Evolutionary conservation across 2,888 invertebrate species (phyloP).

Genomic region (Tenthredo scrophulariae): DNA sequence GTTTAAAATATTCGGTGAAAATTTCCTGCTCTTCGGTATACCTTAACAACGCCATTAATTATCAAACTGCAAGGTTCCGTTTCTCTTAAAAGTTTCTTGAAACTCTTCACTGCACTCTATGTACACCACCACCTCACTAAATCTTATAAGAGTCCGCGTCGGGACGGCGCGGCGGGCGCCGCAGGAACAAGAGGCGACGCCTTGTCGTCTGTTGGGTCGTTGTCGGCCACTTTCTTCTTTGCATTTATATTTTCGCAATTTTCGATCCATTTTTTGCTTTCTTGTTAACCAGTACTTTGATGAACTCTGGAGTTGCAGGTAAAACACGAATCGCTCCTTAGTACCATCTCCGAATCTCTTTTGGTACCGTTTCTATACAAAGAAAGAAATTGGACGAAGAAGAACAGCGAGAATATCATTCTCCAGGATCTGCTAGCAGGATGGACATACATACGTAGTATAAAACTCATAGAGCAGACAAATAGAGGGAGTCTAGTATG

Average conservation of each 20-base stretch:
- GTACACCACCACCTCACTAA: constrained; percentile 14
- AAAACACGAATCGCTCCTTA: not conserved
- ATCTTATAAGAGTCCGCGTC: constrained; percentile 34
- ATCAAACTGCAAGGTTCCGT: not conserved
- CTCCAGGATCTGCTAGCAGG: not conserved
- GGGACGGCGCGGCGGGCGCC: constrained; percentile 21
- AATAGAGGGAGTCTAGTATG: constrained; percentile 27
- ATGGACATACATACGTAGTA: not conserved
- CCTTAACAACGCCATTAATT: not conserved
- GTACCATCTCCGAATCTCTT: not conserved
- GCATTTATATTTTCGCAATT: not conserved
- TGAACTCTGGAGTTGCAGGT: not conserved
- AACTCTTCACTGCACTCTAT: not conserved
- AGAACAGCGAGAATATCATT: not conserved
- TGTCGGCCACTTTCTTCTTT: constrained; percentile 32
- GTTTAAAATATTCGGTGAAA: not conserved
- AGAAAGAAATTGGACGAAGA: not conserved
- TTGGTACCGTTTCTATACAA: not conserved
- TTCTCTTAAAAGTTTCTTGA: not conserved
- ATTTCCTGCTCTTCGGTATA: not conserved
- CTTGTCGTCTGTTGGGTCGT: constrained; percentile 40
- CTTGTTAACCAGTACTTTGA: not conserved
- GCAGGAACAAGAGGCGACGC: constrained; percentile 29
- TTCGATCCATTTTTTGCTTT: not conserved
- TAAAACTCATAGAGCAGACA: not conserved